Percentiles rank a stretch among this genome's conserved stretches.
phyloP scores from a whole-genome alignment of 2,113 vertebrate species.

The Dipodomys stephensi region DNA sequence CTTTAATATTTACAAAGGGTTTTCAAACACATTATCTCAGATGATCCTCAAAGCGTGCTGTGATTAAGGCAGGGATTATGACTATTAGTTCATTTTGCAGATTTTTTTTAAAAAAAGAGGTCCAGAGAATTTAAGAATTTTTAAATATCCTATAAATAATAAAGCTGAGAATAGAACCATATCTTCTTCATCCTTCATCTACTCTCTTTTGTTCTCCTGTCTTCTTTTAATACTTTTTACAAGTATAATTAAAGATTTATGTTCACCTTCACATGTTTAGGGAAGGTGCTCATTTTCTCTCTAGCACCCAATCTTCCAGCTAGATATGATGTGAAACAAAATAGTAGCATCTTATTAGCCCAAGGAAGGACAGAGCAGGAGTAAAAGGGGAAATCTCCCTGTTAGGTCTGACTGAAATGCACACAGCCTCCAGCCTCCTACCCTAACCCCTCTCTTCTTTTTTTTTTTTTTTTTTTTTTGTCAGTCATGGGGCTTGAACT shows the following conservation, averaged over 20 bases:
- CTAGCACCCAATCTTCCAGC: not conserved
- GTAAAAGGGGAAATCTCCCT: conserved; percentile 66
- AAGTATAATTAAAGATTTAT: conserved; percentile 87
- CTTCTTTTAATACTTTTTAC: conserved; percentile 83
- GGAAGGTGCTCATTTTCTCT: conserved; percentile 78
- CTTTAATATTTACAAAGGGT: conserved; percentile 7
- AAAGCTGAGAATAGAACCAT: not conserved
- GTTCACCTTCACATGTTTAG: conserved; percentile 87
- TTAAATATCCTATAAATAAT: not conserved
- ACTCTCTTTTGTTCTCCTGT: not conserved
- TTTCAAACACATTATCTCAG: not conserved
- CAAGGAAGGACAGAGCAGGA: conserved; percentile 51
- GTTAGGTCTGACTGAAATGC: conserved; percentile 14
- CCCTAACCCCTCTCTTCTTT: conserved; percentile 38
- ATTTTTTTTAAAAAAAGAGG: not conserved
- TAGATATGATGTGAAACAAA: not conserved
- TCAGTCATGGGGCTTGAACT: too few relatives aligned
- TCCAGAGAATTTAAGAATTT: conserved; percentile 1
- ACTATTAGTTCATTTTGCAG: conserved; percentile 26
- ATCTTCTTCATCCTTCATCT: conserved; percentile 30
- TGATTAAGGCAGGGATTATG: conserved; percentile 1
- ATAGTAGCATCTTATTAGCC: not conserved
- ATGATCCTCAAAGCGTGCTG: not conserved
- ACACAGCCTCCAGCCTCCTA: not conserved
- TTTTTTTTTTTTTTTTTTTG: not conserved